Percentiles rank a stretch among this genome's conserved stretches.
These are phyloP conservation scores for Todiramphus saurophagus DNA, from an alignment of 2,113 vertebrate genomes.

Conservation along the genomic window DNA sequence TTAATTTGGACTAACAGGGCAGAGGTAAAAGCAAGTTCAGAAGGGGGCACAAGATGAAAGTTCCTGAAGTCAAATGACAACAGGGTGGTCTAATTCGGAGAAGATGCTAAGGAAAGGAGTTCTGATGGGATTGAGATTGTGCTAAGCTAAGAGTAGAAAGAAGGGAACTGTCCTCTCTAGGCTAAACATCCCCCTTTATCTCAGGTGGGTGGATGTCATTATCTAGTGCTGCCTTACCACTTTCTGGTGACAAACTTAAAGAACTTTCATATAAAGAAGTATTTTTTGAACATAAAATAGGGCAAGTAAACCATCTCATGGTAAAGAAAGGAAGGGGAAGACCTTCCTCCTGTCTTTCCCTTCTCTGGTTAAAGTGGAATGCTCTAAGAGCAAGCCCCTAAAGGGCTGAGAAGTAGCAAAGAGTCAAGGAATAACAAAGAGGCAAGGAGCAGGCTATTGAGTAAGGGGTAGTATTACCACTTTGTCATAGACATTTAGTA, in stretches of 20 bases:
- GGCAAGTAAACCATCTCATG: not conserved
- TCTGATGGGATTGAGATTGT: not conserved
- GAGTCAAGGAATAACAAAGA: not conserved
- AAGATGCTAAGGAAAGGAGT: not conserved
- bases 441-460: not conserved
- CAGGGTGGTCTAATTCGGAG: not conserved
- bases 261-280: too few species aligned
- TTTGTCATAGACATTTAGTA: not conserved
- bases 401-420: not conserved
- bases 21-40: not conserved
- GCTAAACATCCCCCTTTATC: rapidly evolving
- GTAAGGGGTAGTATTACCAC: not conserved
- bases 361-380: not conserved
- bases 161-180: not conserved
- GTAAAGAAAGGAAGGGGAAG: not conserved
- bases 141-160: not conserved
- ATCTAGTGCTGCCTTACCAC: not conserved
- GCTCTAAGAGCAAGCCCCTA: not conserved
- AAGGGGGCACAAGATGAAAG: not conserved
- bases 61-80: not conserved
- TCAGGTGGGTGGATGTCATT: not conserved
- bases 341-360: not conserved
- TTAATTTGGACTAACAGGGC: not conserved
- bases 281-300: not conserved
- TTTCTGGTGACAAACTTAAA: not conserved